Base-by-base conservation (phyloP, 2,797 vertebrate genomes). In the Acipenser oxyrinchus region DNA sequence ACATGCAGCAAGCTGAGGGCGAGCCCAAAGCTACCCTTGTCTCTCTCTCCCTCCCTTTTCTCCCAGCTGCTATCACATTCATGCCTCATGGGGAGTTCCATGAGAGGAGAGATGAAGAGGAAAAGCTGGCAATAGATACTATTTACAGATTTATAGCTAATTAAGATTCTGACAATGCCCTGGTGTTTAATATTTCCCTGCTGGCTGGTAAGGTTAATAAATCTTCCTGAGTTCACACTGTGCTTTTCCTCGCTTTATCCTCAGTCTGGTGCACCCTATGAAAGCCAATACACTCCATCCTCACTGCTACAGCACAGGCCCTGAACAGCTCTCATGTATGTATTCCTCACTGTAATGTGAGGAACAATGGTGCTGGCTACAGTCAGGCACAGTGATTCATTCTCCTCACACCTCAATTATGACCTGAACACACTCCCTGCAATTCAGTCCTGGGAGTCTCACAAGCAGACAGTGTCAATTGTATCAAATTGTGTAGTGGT, bases 121-220 rank as follows among this genome's bases (percentile, higher is more conserved):
- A 10, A 18, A 51, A 55, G 52, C 18, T 12, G 69, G 7, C 13
- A 37, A 62, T 10, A 62, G 62, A 64, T 72, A 73, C 51, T 62
- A 69, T 71, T 72, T 50, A 73, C 68, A 67, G 76, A 71, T 76
- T 69, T 69, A 68, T 71, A 65, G 62, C 73, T 82, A 79, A 83
- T 80, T 73, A 79, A 80, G 75, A 82, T 77, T 75, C 74, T 79
- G 77, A 74, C 74, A 61, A 69, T 10, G 68, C 67, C 55, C 66
- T 60, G 49, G 65, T 68, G 67, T 68, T 71, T 68, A 66, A 66
- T 3, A 9, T 62, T 62, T 73, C 70, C 65, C 73, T 72, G 68
- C 63, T 59, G 70, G 74, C 78, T 66, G 50, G 64, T 67, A 64
- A 49, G 55, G 61, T 48, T 66, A 68, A 76, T 81, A 79, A 76